Conservation (phyloP, 2,113 vertebrate species). For the Empidonax traillii region DNA sequence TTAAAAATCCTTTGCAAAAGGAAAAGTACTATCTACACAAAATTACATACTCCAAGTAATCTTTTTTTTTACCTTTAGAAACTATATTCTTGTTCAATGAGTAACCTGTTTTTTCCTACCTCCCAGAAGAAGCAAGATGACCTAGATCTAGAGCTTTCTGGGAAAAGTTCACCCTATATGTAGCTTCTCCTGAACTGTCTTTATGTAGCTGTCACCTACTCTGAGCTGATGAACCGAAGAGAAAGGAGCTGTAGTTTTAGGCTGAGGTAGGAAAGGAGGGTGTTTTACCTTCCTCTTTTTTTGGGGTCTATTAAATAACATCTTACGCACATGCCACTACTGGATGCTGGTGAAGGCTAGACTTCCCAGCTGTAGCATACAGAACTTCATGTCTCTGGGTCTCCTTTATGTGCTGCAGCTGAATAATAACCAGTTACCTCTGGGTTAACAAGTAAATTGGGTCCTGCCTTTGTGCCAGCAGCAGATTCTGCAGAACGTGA, state of each 20-base stretch:
- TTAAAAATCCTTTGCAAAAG: background rate
- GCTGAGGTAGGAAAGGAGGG: background rate
- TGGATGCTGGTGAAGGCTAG: background rate
- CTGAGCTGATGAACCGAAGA: background rate
- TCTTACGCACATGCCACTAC: fast-evolving
- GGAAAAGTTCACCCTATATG: conserved; percentile 24
- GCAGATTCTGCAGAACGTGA: background rate
- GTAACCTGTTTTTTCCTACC: background rate
- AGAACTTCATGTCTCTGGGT: background rate
- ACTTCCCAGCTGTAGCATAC: background rate
- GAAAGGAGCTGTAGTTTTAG: background rate
- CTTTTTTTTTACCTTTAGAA: background rate
- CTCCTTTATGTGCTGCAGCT: background rate
- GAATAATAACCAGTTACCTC: background rate
- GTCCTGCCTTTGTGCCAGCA: background rate
- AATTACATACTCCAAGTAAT: background rate
- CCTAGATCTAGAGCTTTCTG: conserved; percentile 34
- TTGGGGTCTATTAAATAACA: background rate
- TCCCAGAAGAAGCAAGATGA: background rate
- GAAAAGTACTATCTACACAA: background rate
- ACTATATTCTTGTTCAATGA: background rate
- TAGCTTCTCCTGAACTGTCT: background rate
- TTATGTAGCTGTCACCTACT: conserved; percentile 1
- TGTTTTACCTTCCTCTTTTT: background rate
- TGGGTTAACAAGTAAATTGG: background rate